Evolutionary conservation across 2,797 vertebrate genomes (phyloP).

Genomic region (Falco rusticolus): DNA sequence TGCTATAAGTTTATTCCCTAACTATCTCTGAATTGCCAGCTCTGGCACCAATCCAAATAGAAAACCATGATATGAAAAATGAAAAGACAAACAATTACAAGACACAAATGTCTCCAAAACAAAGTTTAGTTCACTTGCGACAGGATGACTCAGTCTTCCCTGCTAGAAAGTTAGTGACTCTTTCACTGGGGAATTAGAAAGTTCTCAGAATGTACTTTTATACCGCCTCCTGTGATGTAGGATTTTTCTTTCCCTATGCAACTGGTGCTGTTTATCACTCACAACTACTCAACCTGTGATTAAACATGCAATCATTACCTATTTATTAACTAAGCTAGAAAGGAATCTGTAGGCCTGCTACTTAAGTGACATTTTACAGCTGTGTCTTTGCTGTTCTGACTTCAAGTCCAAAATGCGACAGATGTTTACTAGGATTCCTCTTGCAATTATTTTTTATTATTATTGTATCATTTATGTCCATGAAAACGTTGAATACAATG

Average conservation of each 20-base stretch:
- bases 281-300: not conserved
- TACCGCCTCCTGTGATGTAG: not conserved
- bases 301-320: conserved; percentile 47
- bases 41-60: not conserved
- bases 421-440: conserved; percentile 7
- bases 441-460: not conserved
- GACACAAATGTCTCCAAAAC: conserved; percentile 4
- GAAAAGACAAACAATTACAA: conserved; percentile 8
- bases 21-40: not conserved
- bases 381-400: conserved; percentile 29
- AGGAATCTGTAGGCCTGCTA: conserved; percentile 23
- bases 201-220: conserved; percentile 26
- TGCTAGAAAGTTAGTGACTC: not conserved
- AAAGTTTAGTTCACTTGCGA: not conserved
- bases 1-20: not conserved
- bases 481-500: not conserved
- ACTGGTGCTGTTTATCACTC: conserved; percentile 12
- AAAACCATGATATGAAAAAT: not conserved
- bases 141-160: not conserved
- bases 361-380: conserved; percentile 43
- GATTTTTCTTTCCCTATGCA: not conserved
- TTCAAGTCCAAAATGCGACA: conserved; percentile 28
- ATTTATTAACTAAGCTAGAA: conserved; percentile 58
- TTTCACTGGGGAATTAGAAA: not conserved
- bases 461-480: not conserved